Evolutionary conservation across 92 coral and sea anemone genomes (phyloP).

Genomic region (Porites cylindrica): DNA sequence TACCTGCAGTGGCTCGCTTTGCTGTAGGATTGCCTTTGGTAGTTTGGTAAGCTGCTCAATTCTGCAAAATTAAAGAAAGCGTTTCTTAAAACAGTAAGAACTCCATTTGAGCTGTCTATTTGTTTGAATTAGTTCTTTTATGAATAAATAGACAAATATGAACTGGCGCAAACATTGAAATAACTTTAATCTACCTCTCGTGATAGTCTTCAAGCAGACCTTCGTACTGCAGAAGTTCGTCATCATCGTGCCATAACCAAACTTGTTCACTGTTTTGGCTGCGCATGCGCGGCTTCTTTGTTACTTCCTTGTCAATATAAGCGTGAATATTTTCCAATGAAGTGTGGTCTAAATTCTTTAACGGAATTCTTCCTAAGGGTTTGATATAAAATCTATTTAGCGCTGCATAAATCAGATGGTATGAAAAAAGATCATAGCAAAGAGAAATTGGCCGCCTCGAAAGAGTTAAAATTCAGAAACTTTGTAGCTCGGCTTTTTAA

Average conservation of each 20-base stretch:
- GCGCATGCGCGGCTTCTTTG: slow-evolving; percentile 56
- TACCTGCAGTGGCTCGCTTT: slow-evolving; percentile 98
- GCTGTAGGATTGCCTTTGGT: slow-evolving; percentile 80
- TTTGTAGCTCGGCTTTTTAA: too few species aligned
- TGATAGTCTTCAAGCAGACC: slow-evolving; percentile 92
- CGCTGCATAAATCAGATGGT: too few species aligned
- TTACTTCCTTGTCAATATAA: slow-evolving; percentile 60
- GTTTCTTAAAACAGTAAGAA: too few species aligned
- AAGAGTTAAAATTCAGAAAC: too few species aligned
- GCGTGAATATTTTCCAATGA: slow-evolving; percentile 59
- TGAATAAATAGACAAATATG: too few species aligned
- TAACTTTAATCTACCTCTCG: slow-evolving; percentile 77
- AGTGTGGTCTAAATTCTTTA: slow-evolving; percentile 72
- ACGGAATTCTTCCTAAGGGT: slow-evolving; percentile 69
- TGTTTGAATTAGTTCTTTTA: too few species aligned
- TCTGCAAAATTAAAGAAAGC: slow-evolving; percentile 40
- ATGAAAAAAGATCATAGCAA: too few species aligned
- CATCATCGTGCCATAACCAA: slow-evolving; percentile 99
- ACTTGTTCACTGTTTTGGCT: slow-evolving; percentile 77
- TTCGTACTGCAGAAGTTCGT: slow-evolving; percentile 91
- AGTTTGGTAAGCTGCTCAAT: slow-evolving; percentile 77
- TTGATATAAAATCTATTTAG: not conserved
- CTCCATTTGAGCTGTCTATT: too few species aligned
- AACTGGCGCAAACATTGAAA: not conserved
- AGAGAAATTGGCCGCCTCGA: too few species aligned